phyloP scores from a whole-genome alignment of 2,888 invertebrate species.

The Helleia helle region DNA sequence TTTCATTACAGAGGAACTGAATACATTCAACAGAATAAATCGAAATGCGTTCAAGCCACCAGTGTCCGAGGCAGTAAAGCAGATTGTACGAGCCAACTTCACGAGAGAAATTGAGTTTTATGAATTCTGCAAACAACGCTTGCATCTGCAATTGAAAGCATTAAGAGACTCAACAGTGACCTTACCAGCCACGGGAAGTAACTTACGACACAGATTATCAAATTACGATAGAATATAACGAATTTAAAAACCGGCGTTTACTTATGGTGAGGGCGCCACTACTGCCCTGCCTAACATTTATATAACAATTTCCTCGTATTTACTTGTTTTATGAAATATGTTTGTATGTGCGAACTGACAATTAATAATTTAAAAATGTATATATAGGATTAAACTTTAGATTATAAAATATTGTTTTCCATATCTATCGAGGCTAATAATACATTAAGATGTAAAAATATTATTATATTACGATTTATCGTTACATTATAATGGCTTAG shows the following conservation, averaged over 20 bases:
- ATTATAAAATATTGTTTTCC: too few species aligned
- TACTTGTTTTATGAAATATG: too few species aligned
- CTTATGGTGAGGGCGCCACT: background rate
- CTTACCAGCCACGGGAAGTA: constrained; percentile 33
- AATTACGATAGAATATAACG: constrained; percentile 12
- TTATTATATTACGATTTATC: too few species aligned
- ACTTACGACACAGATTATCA: constrained; percentile 9
- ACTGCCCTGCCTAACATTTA: background rate
- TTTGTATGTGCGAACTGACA: too few species aligned
- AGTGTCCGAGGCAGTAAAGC: constrained; percentile 88
- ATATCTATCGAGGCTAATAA: too few species aligned
- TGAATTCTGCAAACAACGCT: constrained; percentile 89
- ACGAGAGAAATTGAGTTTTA: constrained; percentile 94
- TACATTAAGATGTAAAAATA: too few species aligned
- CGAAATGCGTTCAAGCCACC: constrained; percentile 91
- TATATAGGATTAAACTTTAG: too few species aligned
- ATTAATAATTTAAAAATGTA: too few species aligned
- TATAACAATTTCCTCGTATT: too few species aligned
- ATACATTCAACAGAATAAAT: constrained; percentile 85
- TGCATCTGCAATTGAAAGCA: constrained; percentile 86
- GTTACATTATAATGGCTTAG: too few species aligned
- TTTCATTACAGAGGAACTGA: constrained; percentile 78
- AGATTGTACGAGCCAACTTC: constrained; percentile 88
- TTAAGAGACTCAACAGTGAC: constrained; percentile 70
- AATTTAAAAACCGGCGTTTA: background rate